Conservation (phyloP, 2,888 invertebrate genomes). For the Pherbina coryleti region DNA sequence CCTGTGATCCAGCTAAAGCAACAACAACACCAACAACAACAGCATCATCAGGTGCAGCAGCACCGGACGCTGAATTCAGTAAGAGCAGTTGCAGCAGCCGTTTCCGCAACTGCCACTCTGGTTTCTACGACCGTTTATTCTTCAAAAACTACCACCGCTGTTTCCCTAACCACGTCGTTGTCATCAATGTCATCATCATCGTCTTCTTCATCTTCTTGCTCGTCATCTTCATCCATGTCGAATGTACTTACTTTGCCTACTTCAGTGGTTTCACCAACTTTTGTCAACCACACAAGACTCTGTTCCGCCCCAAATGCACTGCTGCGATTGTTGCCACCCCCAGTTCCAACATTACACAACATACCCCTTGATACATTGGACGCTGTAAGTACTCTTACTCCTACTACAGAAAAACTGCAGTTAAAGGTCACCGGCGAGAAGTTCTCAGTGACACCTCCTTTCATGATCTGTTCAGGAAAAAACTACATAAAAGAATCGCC, state of each 20-base stretch:
- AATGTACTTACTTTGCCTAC: not conserved
- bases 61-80: not conserved
- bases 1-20: constrained; percentile 52
- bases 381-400: not conserved
- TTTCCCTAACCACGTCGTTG: constrained; percentile 37
- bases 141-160: constrained; percentile 48
- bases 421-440: not conserved
- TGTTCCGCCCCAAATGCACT: not conserved
- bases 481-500: constrained; percentile 51
- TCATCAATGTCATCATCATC: constrained; percentile 28
- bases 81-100: not conserved
- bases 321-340: not conserved
- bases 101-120: not conserved
- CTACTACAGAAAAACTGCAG: not conserved
- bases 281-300: not conserved
- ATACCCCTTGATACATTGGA: not conserved
- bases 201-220: constrained; percentile 5
- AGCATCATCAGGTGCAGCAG: not conserved
- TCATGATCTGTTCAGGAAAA: constrained; percentile 1
- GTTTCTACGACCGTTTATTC: not conserved
- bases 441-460: not conserved
- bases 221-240: constrained; percentile 29
- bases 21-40: constrained; percentile 38
- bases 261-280: not conserved
- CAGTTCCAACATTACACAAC: not conserved